These are phyloP conservation scores for Cantharis rustica DNA, from an alignment of 2,888 invertebrate genomes.

Conservation along the genomic window DNA sequence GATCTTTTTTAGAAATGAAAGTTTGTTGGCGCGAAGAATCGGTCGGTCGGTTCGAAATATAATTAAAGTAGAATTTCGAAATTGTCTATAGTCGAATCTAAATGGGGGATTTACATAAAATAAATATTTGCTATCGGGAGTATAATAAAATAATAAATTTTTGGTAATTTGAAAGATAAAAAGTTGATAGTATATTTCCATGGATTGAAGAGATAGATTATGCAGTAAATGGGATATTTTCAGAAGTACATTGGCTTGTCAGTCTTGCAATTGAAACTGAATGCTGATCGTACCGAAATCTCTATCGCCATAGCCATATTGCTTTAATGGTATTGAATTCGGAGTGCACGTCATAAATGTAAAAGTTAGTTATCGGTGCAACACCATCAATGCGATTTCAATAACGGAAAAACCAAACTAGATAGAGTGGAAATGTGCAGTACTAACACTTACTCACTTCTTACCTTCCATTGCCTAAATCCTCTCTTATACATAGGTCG, in stretches of 20 bases:
- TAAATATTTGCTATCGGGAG: neutral
- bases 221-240: constrained; percentile 51
- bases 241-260: constrained; percentile 53
- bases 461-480: constrained; percentile 36
- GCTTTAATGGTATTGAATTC: constrained; percentile 15
- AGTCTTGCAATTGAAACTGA: constrained; percentile 49
- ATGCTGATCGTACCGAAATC: constrained; percentile 49
- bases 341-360: constrained; percentile 16
- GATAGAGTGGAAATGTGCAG: constrained; percentile 43
- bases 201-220: constrained; percentile 48
- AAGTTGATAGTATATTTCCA: constrained; percentile 35
- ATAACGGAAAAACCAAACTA: constrained; percentile 29
- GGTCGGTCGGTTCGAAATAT: neutral
- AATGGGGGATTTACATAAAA: neutral
- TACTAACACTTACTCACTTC: constrained; percentile 46
- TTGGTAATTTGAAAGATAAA: constrained; percentile 12
- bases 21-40: neutral
- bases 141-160: constrained; percentile 10
- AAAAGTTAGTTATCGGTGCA: constrained; percentile 9
- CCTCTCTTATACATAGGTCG: constrained; percentile 43
- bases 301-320: constrained; percentile 34
- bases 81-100: neutral
- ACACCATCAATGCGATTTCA: constrained; percentile 12
- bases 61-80: neutral
- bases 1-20: neutral